Evolutionary conservation across 2,797 vertebrate species (phyloP).

Genomic region (Lacerta bilineata): DNA sequence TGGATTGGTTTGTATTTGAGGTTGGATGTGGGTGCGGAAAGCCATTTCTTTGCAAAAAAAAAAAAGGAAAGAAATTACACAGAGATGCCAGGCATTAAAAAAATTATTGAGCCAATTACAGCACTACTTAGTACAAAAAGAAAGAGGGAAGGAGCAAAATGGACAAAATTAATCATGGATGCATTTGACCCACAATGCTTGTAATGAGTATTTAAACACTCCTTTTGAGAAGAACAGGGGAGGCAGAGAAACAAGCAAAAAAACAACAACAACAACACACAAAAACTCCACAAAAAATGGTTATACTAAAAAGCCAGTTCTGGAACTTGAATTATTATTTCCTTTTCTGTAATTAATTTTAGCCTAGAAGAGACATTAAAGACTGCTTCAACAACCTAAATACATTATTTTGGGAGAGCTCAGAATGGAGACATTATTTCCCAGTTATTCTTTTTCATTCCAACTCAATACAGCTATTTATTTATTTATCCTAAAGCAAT

Average conservation of each 20-base stretch:
- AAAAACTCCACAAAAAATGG: background rate
- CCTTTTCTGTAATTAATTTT: conserved; percentile 22
- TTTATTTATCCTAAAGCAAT: conserved; percentile 3
- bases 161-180: conserved; percentile 38
- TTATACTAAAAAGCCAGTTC: conserved; percentile 11
- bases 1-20: background rate
- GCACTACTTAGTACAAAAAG: conserved; percentile 22
- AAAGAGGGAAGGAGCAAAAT: conserved; percentile 22
- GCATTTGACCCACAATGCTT: conserved; percentile 5
- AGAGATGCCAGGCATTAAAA: background rate
- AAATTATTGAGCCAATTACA: conserved; percentile 15
- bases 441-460: background rate
- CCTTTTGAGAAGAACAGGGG: conserved; percentile 5
- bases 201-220: conserved; percentile 32
- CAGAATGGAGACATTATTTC: conserved; percentile 22
- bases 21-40: conserved; percentile 22
- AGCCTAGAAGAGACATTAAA: conserved; percentile 23
- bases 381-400: background rate
- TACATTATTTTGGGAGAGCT: background rate
- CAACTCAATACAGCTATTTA: background rate
- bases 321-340: conserved; percentile 31
- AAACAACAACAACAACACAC: too few relatives aligned
- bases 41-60: conserved; percentile 14
- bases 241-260: background rate
- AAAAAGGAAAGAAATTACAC: background rate